These are phyloP conservation scores for Circaetus gallicus DNA, from an alignment of 2,113 vertebrate species.

Conservation along the genomic window DNA sequence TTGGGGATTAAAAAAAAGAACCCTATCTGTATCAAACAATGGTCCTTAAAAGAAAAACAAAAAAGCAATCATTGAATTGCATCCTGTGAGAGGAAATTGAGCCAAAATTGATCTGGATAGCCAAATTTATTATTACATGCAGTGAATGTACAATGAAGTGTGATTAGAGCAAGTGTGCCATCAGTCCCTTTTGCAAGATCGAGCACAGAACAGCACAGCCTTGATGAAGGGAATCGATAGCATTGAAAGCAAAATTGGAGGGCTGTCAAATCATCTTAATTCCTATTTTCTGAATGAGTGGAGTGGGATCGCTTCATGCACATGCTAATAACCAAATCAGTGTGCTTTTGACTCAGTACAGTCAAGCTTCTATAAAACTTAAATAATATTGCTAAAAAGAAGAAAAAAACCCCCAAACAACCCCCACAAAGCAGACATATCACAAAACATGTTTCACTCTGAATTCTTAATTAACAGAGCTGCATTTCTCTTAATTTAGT, in stretches of 20 bases:
- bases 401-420: neutral
- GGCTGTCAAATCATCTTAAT: constrained; percentile 79
- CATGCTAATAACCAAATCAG: constrained; percentile 77
- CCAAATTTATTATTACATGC: constrained; percentile 72
- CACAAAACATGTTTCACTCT: neutral
- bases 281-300: constrained; percentile 74
- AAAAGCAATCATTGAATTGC: constrained; percentile 50
- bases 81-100: constrained; percentile 64
- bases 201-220: constrained; percentile 55
- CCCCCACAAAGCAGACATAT: neutral
- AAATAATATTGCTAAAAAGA: neutral
- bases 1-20: neutral
- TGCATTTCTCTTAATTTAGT: neutral
- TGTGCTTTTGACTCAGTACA: constrained; percentile 52
- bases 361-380: neutral
- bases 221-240: constrained; percentile 77
- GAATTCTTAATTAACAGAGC: neutral
- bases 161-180: constrained; percentile 66
- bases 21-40: neutral
- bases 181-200: constrained; percentile 66
- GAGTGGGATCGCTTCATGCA: constrained; percentile 58
- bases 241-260: constrained; percentile 80
- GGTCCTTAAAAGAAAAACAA: constrained; percentile 10
- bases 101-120: constrained; percentile 70
- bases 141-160: constrained; percentile 69